Conservation (phyloP, 1,140 invertebrate species). For the Hyles euphorbiae region DNA sequence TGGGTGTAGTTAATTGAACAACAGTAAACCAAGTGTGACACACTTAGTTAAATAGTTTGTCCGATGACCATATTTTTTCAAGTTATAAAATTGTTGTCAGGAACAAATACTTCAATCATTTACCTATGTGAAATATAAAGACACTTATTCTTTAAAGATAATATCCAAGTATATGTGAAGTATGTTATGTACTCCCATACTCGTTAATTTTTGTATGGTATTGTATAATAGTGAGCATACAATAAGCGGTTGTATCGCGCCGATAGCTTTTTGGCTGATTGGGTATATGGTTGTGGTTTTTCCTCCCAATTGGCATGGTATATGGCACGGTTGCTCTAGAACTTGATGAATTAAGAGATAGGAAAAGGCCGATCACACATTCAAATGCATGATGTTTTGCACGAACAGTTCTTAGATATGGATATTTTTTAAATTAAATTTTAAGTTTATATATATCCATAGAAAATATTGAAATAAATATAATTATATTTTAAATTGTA, state of each 20-base stretch:
- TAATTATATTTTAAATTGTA: too few species aligned
- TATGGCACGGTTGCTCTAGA: conserved; percentile 18
- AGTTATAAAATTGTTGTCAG: too few species aligned
- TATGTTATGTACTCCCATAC: conserved; percentile 1
- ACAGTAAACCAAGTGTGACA: too few species aligned
- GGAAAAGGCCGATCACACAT: conserved; percentile 39
- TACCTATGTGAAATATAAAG: too few species aligned
- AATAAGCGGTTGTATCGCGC: conserved; percentile 37
- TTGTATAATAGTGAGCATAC: conserved; percentile 41
- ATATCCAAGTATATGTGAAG: background rate
- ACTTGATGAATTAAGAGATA: conserved; percentile 13
- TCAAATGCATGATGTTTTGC: conserved; percentile 36
- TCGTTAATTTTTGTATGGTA: conserved; percentile 47
- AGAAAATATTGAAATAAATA: too few species aligned
- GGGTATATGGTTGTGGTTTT: conserved; percentile 50
- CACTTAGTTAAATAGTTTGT: too few species aligned
- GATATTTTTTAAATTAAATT: too few species aligned
- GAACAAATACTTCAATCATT: too few species aligned
- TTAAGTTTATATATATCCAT: too few species aligned
- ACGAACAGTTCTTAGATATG: background rate
- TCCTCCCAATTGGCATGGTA: conserved; percentile 59
- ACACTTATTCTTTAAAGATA: too few species aligned
- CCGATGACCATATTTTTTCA: too few species aligned
- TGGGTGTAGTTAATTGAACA: too few species aligned
- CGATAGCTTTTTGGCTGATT: conserved; percentile 61